These are phyloP conservation scores for Chrysolina americana DNA, from an alignment of 2,888 invertebrate species.

Conservation along the genomic window DNA sequence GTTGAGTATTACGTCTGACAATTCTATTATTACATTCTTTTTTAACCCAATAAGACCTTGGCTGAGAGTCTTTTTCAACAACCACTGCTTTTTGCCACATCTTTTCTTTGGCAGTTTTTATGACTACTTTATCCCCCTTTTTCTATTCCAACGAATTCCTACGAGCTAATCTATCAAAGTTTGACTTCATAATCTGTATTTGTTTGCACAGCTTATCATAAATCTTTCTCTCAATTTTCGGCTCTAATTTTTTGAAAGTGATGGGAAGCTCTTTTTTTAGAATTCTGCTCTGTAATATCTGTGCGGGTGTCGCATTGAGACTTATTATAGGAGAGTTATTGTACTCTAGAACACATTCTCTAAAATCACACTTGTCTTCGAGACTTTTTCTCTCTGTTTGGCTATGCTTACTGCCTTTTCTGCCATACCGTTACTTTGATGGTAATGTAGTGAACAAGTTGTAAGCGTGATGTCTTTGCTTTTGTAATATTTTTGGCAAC, in stretches of 20 bases:
- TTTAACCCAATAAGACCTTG: too few species aligned
- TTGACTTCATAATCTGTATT: too few species aligned
- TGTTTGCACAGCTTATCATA: too few species aligned
- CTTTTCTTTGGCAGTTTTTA: slow-evolving; percentile 43
- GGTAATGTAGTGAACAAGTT: slow-evolving; percentile 41
- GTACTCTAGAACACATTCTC: slow-evolving; percentile 45
- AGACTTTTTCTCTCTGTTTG: too few species aligned
- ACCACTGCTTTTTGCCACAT: slow-evolving; percentile 47
- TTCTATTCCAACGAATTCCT: slow-evolving; percentile 25
- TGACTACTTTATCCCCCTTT: slow-evolving; percentile 45
- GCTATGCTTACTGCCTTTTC: too few species aligned
- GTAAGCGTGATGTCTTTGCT: slow-evolving; percentile 47
- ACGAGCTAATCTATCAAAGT: slow-evolving; percentile 1
- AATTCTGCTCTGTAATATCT: slow-evolving; percentile 49
- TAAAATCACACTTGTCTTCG: too few species aligned
- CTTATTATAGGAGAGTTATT: slow-evolving; percentile 46
- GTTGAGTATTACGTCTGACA: too few species aligned
- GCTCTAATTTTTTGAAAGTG: too few species aligned
- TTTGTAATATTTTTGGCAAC: too few species aligned
- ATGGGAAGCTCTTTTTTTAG: slow-evolving; percentile 46
- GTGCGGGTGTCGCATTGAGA: slow-evolving; percentile 46
- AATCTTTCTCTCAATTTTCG: too few species aligned
- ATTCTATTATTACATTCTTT: too few species aligned
- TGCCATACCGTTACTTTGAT: slow-evolving; percentile 50
- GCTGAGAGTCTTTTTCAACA: too few species aligned